phyloP scores from a whole-genome alignment of 2,888 invertebrate species.

The Papilio protenor region DNA sequence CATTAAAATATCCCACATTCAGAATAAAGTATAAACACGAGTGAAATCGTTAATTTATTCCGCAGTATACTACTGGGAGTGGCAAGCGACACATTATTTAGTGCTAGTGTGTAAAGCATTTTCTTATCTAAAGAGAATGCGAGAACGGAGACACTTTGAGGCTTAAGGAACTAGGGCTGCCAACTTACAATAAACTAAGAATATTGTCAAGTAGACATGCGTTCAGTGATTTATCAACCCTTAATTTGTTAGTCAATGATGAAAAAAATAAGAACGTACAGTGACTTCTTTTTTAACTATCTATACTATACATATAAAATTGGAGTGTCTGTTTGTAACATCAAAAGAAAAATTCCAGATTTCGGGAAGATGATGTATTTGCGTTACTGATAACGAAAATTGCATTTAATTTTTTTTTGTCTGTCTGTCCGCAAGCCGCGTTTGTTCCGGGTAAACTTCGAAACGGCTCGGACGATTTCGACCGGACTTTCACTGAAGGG shows the following conservation, averaged over 20 bases:
- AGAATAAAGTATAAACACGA: background rate
- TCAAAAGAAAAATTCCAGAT: too few species aligned
- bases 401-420: too few species aligned
- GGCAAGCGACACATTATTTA: conserved; percentile 7
- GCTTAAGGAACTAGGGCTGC: conserved; percentile 44
- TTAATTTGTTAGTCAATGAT: background rate
- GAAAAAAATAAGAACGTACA: background rate
- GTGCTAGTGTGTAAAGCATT: conserved; percentile 34
- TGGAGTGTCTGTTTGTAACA: too few species aligned
- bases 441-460: too few species aligned
- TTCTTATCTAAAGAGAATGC: conserved; percentile 30
- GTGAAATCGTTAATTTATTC: conserved; percentile 12
- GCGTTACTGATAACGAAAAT: too few species aligned
- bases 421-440: too few species aligned
- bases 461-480: too few species aligned
- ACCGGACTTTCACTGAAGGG: too few species aligned
- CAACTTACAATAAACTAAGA: background rate
- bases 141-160: conserved; percentile 42
- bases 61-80: background rate
- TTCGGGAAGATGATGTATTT: too few species aligned
- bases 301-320: too few species aligned
- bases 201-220: background rate
- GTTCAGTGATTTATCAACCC: background rate
- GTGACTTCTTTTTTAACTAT: too few species aligned
- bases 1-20: background rate